Conservation (phyloP, 2,888 invertebrate species). For the Parnassius mnemosyne region DNA sequence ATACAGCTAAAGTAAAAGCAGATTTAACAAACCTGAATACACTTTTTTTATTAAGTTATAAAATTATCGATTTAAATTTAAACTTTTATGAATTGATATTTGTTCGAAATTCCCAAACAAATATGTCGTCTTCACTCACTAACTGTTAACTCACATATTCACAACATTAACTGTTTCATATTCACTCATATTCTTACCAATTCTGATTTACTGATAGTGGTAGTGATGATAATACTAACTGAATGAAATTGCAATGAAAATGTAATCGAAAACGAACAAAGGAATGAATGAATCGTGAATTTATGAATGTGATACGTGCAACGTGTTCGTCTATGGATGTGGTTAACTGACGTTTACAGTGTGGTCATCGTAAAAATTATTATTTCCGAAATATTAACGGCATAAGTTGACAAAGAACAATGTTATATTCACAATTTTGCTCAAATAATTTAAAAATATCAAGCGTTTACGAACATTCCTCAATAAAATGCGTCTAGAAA, state of each 20-base stretch:
- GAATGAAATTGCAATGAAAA: neutral
- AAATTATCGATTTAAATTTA: conserved; percentile 8
- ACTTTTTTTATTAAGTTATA: conserved; percentile 3
- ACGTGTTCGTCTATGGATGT: no score
- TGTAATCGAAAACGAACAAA: neutral
- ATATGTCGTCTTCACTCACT: conserved; percentile 35
- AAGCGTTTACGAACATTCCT: no score
- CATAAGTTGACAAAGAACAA: no score
- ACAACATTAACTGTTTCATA: no score
- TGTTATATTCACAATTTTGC: no score
- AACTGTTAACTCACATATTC: no score
- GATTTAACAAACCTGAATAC: conserved; percentile 7
- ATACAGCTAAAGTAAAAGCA: conserved; percentile 1
- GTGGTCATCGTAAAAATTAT: conserved; percentile 31
- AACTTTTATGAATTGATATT: neutral
- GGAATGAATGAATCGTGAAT: conserved; percentile 3
- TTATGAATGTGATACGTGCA: conserved; percentile 1
- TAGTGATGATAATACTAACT: neutral
- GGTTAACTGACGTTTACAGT: conserved; percentile 14
- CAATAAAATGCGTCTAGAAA: no score
- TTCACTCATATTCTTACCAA: no score
- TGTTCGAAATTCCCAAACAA: conserved; percentile 26
- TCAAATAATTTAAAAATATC: no score
- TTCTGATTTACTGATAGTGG: no score
- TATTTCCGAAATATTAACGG: neutral